phyloP scores from a whole-genome alignment of 1,140 invertebrate species.

The Druon quercuslanigerum region DNA sequence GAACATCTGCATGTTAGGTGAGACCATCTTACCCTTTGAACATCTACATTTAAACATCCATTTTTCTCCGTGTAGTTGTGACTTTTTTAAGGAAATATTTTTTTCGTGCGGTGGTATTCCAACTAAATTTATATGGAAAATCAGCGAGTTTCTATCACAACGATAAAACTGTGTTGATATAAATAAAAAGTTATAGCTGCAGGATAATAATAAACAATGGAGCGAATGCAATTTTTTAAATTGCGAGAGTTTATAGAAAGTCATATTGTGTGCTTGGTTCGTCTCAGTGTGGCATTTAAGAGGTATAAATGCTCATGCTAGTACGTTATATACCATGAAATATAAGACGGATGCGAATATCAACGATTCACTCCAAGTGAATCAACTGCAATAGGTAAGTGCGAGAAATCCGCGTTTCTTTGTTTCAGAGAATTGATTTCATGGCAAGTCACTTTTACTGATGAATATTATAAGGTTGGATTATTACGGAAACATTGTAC shows the following conservation, averaged over 20 bases:
- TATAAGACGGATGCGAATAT: constrained; percentile 26
- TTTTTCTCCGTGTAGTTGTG: too few species aligned
- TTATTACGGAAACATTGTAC: background rate
- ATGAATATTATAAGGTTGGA: background rate
- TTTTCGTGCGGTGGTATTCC: too few species aligned
- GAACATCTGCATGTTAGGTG: too few species aligned
- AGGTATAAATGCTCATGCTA: constrained; percentile 18
- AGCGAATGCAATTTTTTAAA: constrained; percentile 7
- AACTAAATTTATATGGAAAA: too few species aligned
- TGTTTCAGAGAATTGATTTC: background rate
- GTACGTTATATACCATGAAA: background rate
- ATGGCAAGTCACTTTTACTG: background rate
- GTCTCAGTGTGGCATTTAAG: constrained; percentile 18
- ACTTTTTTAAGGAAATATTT: too few species aligned
- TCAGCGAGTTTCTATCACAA: too few species aligned
- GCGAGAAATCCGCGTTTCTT: background rate
- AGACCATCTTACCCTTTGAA: too few species aligned
- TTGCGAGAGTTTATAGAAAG: background rate
- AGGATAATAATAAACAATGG: constrained; percentile 1
- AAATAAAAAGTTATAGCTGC: background rate
- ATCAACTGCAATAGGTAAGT: background rate
- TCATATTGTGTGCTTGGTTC: constrained; percentile 22
- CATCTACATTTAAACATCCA: too few species aligned
- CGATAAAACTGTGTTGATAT: too few species aligned
- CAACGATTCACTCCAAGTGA: constrained; percentile 17